A percentile compares a stretch with the other conserved stretches of the same genome.
phyloP scores from a whole-genome alignment of 2,113 vertebrate species.

The Naja naja region DNA sequence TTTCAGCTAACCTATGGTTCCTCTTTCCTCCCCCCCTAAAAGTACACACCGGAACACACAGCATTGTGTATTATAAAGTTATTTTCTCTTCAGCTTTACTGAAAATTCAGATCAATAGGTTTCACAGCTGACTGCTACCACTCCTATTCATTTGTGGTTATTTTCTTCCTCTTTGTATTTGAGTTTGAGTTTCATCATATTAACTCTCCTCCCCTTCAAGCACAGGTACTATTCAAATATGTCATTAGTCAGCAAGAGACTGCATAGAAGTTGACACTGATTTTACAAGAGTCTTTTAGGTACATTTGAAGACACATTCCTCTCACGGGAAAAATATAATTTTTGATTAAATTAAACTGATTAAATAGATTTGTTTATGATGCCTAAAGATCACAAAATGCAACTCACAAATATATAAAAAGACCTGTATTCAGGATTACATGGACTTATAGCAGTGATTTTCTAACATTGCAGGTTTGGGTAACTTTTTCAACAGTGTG shows the following conservation, averaged over 20 bases:
- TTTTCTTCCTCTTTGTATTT: background rate
- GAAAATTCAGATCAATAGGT: slow-evolving; percentile 44
- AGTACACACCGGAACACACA: slow-evolving; percentile 68
- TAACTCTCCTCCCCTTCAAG: slow-evolving; percentile 51
- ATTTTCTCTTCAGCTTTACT: slow-evolving; percentile 40
- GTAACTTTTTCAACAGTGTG: background rate
- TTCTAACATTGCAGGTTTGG: background rate
- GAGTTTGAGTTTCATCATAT: slow-evolving; percentile 56
- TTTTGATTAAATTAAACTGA: background rate
- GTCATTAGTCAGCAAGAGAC: slow-evolving; percentile 38
- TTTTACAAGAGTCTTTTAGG: background rate
- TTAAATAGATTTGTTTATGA: background rate
- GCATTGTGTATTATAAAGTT: slow-evolving; percentile 47
- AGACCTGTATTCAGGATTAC: background rate
- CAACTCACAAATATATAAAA: background rate
- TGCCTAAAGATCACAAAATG: background rate
- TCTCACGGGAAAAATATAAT: slow-evolving; percentile 1
- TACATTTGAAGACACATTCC: background rate
- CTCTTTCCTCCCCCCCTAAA: slow-evolving; percentile 27
- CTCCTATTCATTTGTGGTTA: slow-evolving; percentile 29
- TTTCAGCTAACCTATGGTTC: slow-evolving; percentile 28
- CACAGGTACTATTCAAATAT: slow-evolving; percentile 38
- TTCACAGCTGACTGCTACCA: slow-evolving; percentile 9
- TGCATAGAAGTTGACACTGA: background rate
- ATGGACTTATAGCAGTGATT: background rate